A percentile compares a stretch with the other conserved stretches of the same genome.
Conservation (phyloP, 2,888 invertebrate species). For the Idaea biselata region DNA sequence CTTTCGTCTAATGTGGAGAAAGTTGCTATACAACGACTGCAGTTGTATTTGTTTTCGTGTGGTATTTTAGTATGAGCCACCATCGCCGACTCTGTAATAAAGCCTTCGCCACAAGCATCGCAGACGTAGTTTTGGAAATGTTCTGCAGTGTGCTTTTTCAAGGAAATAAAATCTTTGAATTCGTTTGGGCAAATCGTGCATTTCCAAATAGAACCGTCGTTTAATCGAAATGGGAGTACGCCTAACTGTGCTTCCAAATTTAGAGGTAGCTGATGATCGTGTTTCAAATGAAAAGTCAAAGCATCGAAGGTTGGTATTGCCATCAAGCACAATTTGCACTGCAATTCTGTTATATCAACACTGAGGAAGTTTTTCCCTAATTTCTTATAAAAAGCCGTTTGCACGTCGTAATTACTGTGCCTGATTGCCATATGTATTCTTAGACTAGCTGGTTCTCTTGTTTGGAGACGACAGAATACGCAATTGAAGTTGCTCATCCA, state of each 20-base stretch:
- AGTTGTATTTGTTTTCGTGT: constrained; percentile 70
- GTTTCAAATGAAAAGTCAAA: constrained; percentile 62
- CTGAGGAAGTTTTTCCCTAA: constrained; percentile 70
- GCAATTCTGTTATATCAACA: constrained; percentile 69
- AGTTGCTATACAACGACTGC: constrained; percentile 68
- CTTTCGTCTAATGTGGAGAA: constrained; percentile 66
- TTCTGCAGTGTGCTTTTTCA: constrained; percentile 69
- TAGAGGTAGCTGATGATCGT: constrained; percentile 65
- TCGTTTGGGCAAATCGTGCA: constrained; percentile 70
- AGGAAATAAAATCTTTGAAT: constrained; percentile 66
- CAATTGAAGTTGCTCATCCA: constrained; percentile 74
- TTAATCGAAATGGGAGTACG: constrained; percentile 63
- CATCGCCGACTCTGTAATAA: constrained; percentile 72
- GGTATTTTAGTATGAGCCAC: constrained; percentile 70
- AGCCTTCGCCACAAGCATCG: constrained; percentile 72
- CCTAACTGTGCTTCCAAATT: constrained; percentile 65
- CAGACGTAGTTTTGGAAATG: constrained; percentile 75
- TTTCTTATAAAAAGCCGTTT: constrained; percentile 70
- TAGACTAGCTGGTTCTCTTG: constrained; percentile 60
- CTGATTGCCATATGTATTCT: constrained; percentile 57
- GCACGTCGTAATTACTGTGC: constrained; percentile 65
- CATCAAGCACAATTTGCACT: constrained; percentile 68
- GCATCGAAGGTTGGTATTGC: constrained; percentile 56
- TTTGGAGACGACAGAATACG: constrained; percentile 68
- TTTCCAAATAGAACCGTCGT: constrained; percentile 67